These are phyloP conservation scores for Oxytorus armatus DNA, from an alignment of 2,888 invertebrate genomes.

Conservation along the genomic window DNA sequence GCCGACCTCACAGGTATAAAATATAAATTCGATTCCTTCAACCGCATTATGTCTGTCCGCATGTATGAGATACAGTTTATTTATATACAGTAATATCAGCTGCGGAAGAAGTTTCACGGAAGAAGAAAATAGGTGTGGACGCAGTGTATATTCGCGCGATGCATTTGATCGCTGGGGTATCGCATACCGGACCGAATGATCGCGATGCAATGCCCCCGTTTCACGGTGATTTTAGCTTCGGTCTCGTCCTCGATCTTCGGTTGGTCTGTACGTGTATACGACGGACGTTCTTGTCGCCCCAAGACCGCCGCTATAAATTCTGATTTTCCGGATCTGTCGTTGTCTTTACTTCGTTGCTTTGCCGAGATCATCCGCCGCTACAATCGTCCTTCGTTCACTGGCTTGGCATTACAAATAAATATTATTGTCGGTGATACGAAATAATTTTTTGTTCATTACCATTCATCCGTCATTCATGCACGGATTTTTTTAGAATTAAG, in stretches of 20 bases:
- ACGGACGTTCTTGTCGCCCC: conserved; percentile 13
- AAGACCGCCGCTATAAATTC: conserved; percentile 19
- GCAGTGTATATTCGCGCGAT: conserved; percentile 14
- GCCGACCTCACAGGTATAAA: conserved; percentile 15
- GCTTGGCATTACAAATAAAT: not conserved
- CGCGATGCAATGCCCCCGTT: conserved; percentile 66
- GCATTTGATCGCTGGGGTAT: conserved; percentile 49
- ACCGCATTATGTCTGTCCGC: not conserved
- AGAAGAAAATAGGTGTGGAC: conserved; percentile 27
- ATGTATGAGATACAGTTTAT: not conserved
- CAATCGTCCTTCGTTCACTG: not conserved
- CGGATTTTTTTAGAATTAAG: not conserved
- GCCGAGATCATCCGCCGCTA: not conserved
- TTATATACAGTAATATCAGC: conserved; percentile 5
- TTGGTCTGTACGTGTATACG: not conserved
- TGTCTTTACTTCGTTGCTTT: not conserved
- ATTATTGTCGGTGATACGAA: not conserved
- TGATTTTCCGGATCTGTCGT: conserved; percentile 59
- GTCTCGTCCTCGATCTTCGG: conserved; percentile 60
- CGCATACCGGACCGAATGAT: conserved; percentile 55
- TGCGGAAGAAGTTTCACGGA: conserved; percentile 47
- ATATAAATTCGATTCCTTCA: conserved; percentile 43
- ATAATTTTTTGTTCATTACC: not conserved
- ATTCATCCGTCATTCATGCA: not conserved
- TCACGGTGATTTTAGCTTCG: conserved; percentile 70